Evolutionary conservation across 2,888 invertebrate genomes (phyloP).

Genomic region (Drosophila nr. perissopoda): DNA sequence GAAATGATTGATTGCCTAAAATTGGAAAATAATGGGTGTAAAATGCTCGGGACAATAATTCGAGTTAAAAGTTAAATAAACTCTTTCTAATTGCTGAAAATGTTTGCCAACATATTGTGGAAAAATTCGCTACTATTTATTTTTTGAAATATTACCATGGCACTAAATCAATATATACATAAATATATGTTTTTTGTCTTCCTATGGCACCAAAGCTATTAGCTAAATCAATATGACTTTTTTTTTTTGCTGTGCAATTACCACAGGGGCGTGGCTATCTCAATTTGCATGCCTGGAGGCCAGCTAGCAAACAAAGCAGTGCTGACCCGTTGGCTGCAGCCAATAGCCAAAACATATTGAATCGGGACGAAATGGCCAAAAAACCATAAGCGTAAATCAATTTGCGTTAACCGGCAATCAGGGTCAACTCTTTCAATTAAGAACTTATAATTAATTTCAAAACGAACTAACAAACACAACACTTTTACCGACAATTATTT

Average conservation of each 20-base stretch:
- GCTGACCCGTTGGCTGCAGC: not conserved
- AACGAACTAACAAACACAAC: not conserved
- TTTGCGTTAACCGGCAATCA: constrained; percentile 50
- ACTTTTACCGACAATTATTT: not conserved
- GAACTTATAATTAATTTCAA: constrained; percentile 59
- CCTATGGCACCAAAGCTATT: not conserved
- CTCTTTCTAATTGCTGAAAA: constrained; percentile 12
- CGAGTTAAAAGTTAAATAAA: constrained; percentile 1
- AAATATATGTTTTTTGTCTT: not conserved
- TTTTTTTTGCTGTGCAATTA: constrained; percentile 5
- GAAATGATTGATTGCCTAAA: constrained; percentile 2
- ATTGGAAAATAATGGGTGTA: not conserved
- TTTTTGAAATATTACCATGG: not conserved
- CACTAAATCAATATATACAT: not conserved
- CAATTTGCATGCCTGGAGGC: constrained; percentile 22
- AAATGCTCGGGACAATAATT: not conserved
- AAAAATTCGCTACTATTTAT: not conserved
- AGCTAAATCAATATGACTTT: not conserved
- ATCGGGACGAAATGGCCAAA: not conserved
- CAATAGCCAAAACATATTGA: not conserved
- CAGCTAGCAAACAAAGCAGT: constrained; percentile 34
- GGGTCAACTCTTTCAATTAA: constrained; percentile 47
- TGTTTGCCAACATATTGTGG: not conserved
- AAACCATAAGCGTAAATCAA: constrained; percentile 58
- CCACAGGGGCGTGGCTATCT: constrained; percentile 11